phyloP scores from a whole-genome alignment of 2,797 vertebrate genomes.

The Lepidocolaptes lacrymiger region DNA sequence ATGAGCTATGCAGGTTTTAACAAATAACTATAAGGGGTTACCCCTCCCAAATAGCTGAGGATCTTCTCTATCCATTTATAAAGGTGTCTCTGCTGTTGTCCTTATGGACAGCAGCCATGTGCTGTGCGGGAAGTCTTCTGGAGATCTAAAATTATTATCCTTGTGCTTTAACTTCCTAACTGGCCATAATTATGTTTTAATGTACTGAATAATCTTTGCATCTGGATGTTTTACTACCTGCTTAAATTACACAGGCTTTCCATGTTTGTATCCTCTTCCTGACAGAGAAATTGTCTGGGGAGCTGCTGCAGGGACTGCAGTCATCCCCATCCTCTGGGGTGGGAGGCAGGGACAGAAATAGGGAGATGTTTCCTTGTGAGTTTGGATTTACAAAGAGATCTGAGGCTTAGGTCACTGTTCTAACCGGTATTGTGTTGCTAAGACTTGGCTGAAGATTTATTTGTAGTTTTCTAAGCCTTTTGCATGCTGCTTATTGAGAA shows the following conservation, averaged over 20 bases:
- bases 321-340: not conserved
- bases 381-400: not conserved
- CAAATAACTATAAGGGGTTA: not conserved
- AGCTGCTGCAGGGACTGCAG: not conserved
- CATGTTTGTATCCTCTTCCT: not conserved
- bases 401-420: not conserved
- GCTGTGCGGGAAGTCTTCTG: not conserved
- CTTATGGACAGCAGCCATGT: not conserved
- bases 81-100: not conserved
- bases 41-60: not conserved
- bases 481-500: not conserved
- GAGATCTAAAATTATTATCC: not conserved
- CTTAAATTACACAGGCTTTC: not conserved
- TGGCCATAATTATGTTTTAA: conserved; percentile 13
- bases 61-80: not conserved
- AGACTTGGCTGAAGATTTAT: not conserved
- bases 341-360: not conserved
- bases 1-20: not conserved
- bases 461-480: not conserved
- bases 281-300: not conserved
- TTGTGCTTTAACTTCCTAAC: conserved; percentile 13
- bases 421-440: not conserved
- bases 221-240: conserved; percentile 19
- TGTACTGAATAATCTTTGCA: conserved; percentile 35
- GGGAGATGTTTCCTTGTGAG: not conserved